These are phyloP conservation scores for Ailurus styani DNA, from an alignment of 2,113 vertebrate genomes.

Conservation along the genomic window DNA sequence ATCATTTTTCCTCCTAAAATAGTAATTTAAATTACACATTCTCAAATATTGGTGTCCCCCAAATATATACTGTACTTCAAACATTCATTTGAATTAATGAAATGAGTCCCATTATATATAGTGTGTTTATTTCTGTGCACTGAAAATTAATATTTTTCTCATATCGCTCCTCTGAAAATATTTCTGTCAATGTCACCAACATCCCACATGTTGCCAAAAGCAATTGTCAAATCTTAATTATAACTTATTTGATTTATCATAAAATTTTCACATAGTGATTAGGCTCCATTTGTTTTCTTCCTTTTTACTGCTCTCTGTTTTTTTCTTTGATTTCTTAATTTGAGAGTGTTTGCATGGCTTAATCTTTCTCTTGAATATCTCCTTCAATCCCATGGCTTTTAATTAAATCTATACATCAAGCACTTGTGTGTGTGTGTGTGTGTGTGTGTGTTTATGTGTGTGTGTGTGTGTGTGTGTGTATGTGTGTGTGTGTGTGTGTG, in stretches of 20 bases:
- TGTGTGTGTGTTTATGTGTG: not conserved
- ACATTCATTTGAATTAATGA: not conserved
- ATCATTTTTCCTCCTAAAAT: too few relatives aligned
- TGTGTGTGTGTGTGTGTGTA: not conserved
- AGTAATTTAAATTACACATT: not conserved
- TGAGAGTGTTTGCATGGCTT: not conserved
- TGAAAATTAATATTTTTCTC: not conserved
- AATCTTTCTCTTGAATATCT: not conserved
- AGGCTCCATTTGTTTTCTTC: not conserved
- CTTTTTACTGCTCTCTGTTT: not conserved
- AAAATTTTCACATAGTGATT: not conserved
- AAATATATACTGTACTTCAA: not conserved
- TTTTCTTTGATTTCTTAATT: not conserved
- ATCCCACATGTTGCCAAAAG: not conserved
- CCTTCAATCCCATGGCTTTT: not conserved
- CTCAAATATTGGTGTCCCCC: not conserved
- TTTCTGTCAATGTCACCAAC: not conserved
- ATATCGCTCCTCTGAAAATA: not conserved
- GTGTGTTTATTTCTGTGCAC: rapidly evolving
- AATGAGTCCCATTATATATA: not conserved
- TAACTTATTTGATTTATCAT: not conserved
- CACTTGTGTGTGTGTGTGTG: not conserved
- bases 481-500: not conserved
- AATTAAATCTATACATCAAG: not conserved
- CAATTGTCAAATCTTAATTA: not conserved